Evolutionary conservation across 2,888 invertebrate species (phyloP).

Genomic region (Aphidius colemani): DNA sequence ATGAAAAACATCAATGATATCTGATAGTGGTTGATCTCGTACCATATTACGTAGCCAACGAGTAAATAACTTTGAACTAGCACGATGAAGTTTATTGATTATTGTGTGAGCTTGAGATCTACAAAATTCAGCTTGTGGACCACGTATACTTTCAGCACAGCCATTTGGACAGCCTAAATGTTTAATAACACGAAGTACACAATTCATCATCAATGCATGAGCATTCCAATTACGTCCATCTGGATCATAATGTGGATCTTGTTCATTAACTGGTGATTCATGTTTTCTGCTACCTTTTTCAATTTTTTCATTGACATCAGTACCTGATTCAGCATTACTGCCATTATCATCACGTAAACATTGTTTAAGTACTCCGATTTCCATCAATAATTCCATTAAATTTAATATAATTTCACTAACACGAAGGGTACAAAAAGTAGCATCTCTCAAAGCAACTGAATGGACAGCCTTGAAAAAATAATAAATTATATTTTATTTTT

Average conservation of each 20-base stretch:
- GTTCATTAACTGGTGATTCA: slow-evolving; percentile 42
- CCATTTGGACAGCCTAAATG: slow-evolving; percentile 95
- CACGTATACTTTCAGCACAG: slow-evolving; percentile 77
- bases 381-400: slow-evolving; percentile 87
- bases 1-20: slow-evolving; percentile 92
- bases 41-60: slow-evolving; percentile 76
- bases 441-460: slow-evolving; percentile 83
- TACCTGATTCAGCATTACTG: slow-evolving; percentile 56
- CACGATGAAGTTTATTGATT: slow-evolving; percentile 75
- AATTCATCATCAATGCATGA: slow-evolving; percentile 76
- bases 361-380: slow-evolving; percentile 80
- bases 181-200: slow-evolving; percentile 74
- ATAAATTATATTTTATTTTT: too few relatives aligned
- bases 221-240: slow-evolving; percentile 59
- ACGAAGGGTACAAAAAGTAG: slow-evolving; percentile 79
- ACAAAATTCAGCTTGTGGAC: slow-evolving; percentile 88
- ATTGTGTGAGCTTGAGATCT: slow-evolving; percentile 85
- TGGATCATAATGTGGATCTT: slow-evolving; percentile 38
- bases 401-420: slow-evolving; percentile 93
- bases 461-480: slow-evolving; percentile 75
- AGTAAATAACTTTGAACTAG: slow-evolving; percentile 69
- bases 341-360: slow-evolving; percentile 63
- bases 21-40: slow-evolving; percentile 75
- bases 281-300: slow-evolving; percentile 42
- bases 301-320: slow-evolving; percentile 37